Evolutionary conservation across 2,797 vertebrate genomes (phyloP).

Genomic region (Artibeus jamaicensis): DNA sequence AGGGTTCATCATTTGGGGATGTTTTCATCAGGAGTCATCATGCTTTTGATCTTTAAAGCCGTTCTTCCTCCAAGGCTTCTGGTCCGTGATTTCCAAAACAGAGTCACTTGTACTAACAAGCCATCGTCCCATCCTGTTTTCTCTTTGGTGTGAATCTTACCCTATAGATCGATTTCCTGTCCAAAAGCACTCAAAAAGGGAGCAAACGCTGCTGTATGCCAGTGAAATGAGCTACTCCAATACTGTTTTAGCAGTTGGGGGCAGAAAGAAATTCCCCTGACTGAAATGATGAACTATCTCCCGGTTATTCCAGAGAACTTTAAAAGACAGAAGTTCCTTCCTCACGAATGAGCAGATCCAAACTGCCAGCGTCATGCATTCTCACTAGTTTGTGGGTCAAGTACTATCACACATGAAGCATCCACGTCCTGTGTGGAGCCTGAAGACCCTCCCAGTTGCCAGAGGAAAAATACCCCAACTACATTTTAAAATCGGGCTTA

Average conservation of each 20-base stretch:
- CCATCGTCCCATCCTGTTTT: constrained; percentile 77
- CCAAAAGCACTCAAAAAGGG: constrained; percentile 73
- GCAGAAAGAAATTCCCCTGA: constrained; percentile 48
- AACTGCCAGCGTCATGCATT: constrained; percentile 51
- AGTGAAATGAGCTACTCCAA: constrained; percentile 45
- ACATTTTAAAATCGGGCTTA: constrained; percentile 71
- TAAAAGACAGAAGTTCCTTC: constrained; percentile 50
- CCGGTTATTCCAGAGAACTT: constrained; percentile 56
- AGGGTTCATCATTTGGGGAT: constrained; percentile 86
- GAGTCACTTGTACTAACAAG: constrained; percentile 72
- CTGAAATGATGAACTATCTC: constrained; percentile 55
- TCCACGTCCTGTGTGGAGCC: constrained; percentile 18
- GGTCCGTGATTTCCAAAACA: constrained; percentile 73
- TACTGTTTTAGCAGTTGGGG: constrained; percentile 47
- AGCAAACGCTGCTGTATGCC: constrained; percentile 48
- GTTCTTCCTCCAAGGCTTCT: constrained; percentile 71
- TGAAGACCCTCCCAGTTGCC: constrained; percentile 52
- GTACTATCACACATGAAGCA: constrained; percentile 26
- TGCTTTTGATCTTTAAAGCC: constrained; percentile 80
- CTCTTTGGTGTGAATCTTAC: constrained; percentile 55
- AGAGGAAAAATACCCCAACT: constrained; percentile 59
- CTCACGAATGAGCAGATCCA: constrained; percentile 58
- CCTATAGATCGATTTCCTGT: constrained; percentile 76
- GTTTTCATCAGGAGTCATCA: constrained; percentile 82
- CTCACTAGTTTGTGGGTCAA: constrained; percentile 7